Percentiles rank a stretch among this genome's conserved stretches.
Conservation (phyloP, 2,797 vertebrate species). For the Decapterus maruadsi region DNA sequence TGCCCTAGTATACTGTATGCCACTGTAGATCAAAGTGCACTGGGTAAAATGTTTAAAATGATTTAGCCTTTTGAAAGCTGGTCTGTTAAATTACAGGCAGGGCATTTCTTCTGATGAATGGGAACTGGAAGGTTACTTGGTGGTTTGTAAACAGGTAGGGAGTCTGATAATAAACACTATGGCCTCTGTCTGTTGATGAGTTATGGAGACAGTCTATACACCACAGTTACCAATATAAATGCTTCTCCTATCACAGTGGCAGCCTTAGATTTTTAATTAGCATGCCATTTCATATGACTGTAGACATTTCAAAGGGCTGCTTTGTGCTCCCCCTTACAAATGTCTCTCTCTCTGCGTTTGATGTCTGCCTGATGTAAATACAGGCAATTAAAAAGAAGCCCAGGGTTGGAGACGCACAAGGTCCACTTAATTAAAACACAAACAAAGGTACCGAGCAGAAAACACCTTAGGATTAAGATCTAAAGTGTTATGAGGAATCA, state of each 20-base stretch:
- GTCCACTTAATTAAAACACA: slow-evolving; percentile 97
- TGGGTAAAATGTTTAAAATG: slow-evolving; percentile 82
- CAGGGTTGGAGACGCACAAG: slow-evolving; percentile 92
- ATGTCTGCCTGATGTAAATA: slow-evolving; percentile 96
- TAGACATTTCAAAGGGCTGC: slow-evolving; percentile 94
- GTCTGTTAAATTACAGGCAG: slow-evolving; percentile 84
- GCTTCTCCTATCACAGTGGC: slow-evolving; percentile 88
- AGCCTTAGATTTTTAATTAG: slow-evolving; percentile 95
- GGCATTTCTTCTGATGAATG: slow-evolving; percentile 84
- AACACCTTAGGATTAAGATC: slow-evolving; percentile 94
- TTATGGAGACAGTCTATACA: slow-evolving; percentile 79
- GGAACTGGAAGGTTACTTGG: slow-evolving; percentile 78
- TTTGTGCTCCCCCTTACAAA: slow-evolving; percentile 95
- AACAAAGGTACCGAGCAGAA: slow-evolving; percentile 94
- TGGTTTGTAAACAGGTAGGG: slow-evolving; percentile 85
- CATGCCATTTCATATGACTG: slow-evolving; percentile 92
- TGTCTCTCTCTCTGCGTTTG: slow-evolving; percentile 93
- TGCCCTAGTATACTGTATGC: slow-evolving; percentile 67
- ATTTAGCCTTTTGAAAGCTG: slow-evolving; percentile 87
- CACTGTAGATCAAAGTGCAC: slow-evolving; percentile 86
- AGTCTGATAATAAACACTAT: slow-evolving; percentile 83
- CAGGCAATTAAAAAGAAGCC: slow-evolving; percentile 95
- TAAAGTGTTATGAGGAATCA: slow-evolving; percentile 95
- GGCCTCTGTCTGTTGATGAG: slow-evolving; percentile 81
- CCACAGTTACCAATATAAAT: slow-evolving; percentile 84